Conservation (phyloP, 2,888 invertebrate species). For the Drosophila barbarae region DNA sequence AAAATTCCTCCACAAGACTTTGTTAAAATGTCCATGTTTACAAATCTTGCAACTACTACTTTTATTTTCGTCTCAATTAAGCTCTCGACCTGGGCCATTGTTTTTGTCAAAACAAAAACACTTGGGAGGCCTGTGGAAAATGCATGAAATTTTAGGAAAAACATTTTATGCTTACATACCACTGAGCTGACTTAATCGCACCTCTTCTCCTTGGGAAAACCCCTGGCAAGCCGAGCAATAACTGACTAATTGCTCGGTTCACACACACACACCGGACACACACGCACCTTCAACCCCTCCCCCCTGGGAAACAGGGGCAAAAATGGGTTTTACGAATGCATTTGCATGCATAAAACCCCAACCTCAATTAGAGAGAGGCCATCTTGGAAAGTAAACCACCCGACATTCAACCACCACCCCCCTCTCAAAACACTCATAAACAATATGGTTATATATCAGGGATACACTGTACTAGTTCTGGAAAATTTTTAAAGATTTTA, state of each 20-base stretch:
- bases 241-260: conserved; percentile 70
- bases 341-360: conserved; percentile 59
- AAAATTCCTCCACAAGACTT: conserved; percentile 2
- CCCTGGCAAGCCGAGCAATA: conserved; percentile 41
- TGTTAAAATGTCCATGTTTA: background rate
- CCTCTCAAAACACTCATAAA: conserved; percentile 22
- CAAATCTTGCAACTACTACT: background rate
- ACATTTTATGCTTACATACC: conserved; percentile 35
- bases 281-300: conserved; percentile 9
- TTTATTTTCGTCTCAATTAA: conserved; percentile 19
- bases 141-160: conserved; percentile 30
- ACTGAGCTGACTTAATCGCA: conserved; percentile 29
- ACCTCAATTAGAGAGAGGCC: conserved; percentile 51
- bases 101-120: conserved; percentile 14
- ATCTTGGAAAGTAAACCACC: conserved; percentile 42
- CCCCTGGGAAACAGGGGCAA: background rate
- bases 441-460: conserved; percentile 49
- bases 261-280: conserved; percentile 47
- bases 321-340: conserved; percentile 36
- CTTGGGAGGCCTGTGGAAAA: conserved; percentile 6
- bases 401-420: background rate
- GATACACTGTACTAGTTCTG: conserved; percentile 19
- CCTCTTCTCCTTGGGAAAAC: background rate
- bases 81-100: conserved; percentile 16
- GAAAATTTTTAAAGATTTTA: background rate